Evolutionary conservation across 2,113 vertebrate genomes (phyloP), one percentile per base, ranked within the genome.

Genomic region (Corvus cornix): DNA sequence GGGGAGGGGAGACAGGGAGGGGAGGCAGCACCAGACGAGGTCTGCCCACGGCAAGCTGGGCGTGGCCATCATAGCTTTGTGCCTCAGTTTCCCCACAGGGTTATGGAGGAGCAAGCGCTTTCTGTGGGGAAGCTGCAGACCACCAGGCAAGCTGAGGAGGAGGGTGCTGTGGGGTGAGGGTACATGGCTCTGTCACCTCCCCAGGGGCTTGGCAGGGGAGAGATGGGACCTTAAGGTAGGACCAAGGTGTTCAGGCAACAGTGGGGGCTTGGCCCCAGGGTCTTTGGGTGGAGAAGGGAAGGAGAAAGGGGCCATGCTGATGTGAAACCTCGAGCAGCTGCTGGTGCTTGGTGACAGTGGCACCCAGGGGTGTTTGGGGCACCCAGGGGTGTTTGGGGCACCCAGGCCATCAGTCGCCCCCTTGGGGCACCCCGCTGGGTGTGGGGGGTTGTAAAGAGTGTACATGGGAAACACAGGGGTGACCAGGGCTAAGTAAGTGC

Each of bases 141-240:
- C 13, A 13, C 12, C n/a, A 44, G 39, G 43, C 55, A 69, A 83
- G 11, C 23, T 44, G 11, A 33, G 51, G 55, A 60, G n/a, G 44
- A 66, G 11, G 27, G 30, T 5, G 9, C 41, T 82, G 16, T 73
- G 69, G 41, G 23, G 12, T 0, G 1, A 30, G 24, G 14, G 15
- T 35, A 11, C 2, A 1, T 0, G 0, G 43, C 28, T 46, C 8
- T 2, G 0, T 48, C 21, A 10, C 20, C 6, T 59, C 21, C 10
- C 15, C 2, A 2, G 33, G 22, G n/a, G 2, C 19, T 72, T 76
- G 58, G 28, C 0, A 0, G 14, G 9, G 26, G 5, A 18, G 6
- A 52, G 22, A 20, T 15, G 4, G 31, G 37, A 67, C 30, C 51
- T 85, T 1, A 1, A 44, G 46, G 52, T 14, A 53, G 20, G 20